Evolutionary conservation across 1,140 invertebrate species (phyloP), one percentile per base, ranked within the genome.

Genomic region (Daktulosphaira vitifoliae): DNA sequence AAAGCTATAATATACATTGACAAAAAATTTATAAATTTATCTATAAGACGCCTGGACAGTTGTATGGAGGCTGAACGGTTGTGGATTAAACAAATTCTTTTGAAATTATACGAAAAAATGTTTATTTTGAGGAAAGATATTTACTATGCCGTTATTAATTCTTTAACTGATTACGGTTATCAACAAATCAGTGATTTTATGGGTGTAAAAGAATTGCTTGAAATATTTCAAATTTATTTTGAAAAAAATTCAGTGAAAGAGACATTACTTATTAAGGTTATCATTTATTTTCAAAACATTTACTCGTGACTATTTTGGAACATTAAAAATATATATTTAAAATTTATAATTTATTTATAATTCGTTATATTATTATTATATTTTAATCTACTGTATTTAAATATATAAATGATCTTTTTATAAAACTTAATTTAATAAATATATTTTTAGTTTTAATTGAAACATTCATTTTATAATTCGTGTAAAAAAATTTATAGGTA

Each of bases 201-300:
- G 11, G 53, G 53, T 7, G 38, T 42, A 5, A 56, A 42, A 23
- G 53, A 56, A 18, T 44, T 56, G n/a, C n/a, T 56, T 13, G 53
- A 56, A 25, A 2, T 56, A 15, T 56, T 56, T 5, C 15, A 26
- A 25, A 23, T 13, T 15, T 42, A 39, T 5, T 23, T 56, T 20
- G 4, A 3, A n/a, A 22, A 42, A 13, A 56, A 25, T 25, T 6
- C 42, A 15, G 15, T 56, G 3, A 7, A 25, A 9, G 9, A 33
- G 23, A 7, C 37, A 1, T 13, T 26, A 3, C 38, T 56, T 5
- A 7, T 25, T n/a, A 56, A 56, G 38, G 53, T 48, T 18, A 39
- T 33, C 5, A 6, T 33, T 6, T 6, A 33, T 6, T 33, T 33
- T 6, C 29, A 11, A 33, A 33, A 33, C 11, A 6, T 6, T 33